Base-by-base conservation (phyloP, 2,888 invertebrate genomes). In the Melanargia galathea region DNA sequence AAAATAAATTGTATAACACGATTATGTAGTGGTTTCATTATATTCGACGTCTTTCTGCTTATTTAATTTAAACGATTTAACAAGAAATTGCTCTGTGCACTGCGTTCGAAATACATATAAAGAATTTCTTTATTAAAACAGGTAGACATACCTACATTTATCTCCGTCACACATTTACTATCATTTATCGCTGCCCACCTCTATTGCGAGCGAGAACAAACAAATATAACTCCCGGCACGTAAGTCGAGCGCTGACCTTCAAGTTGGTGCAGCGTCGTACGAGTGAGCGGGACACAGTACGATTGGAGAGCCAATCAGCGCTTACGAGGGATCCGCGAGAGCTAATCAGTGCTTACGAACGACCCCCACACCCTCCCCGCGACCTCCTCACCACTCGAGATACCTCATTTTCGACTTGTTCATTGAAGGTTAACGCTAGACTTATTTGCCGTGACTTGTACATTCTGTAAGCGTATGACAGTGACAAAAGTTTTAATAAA, bases 31-130 rank as follows among this genome's bases (percentile, higher is more conserved):
- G 26, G 22, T 49, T 49, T 49, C n/a, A 49, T 30, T 49, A 49
- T 30, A 10, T 22, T 49, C 16, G 26, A 49, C 48, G 11, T 26
- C 13, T 2, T 49, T 49, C 18, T 11, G 1, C 30, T 35, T 30
- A 52, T 33, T 51, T 20, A 20, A 11, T 52, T 11, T 18, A 35
- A 10, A 52, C 30, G 20, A 33, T 51, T 33, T 35, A 52, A 20
- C 35, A 52, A 33, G 20, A 52, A 52, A 35, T 20, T 52, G 52
- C 35, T 52, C 33, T 51, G 18, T 35, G 20, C 35, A 20, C 52
- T 11, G 3, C 51, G 4, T 11, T 10, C 16, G 18, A 30, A 51
- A 51, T 33, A n/a, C n/a, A n/a, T n/a, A 30, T 16, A 51, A 7
- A 49, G 16, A 51, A 33, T 33, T 18, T 30, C 46, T 24, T 48